phyloP scores from a whole-genome alignment of 2,797 vertebrate genomes.

The Acrossocheilus wenchowensis region DNA sequence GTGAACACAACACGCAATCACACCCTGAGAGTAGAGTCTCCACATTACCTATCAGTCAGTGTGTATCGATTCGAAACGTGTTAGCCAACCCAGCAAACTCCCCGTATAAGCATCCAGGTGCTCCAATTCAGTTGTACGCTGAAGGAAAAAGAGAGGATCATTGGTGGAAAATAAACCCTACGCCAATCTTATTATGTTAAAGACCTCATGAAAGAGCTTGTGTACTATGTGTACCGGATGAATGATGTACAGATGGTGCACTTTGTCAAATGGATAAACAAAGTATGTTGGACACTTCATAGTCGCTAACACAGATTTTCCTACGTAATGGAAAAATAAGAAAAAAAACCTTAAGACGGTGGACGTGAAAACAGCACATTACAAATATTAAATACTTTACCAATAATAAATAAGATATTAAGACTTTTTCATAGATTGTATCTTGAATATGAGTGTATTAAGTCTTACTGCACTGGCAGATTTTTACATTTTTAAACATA shows the following conservation, averaged over 20 bases:
- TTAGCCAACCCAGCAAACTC: conserved; percentile 11
- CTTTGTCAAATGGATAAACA: not conserved
- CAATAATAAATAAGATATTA: not conserved
- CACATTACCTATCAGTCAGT: conserved; percentile 38
- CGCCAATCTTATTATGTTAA: not conserved
- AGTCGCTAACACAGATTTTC: not conserved
- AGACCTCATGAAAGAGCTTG: not conserved
- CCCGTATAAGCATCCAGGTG: not conserved
- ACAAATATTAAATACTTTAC: not conserved
- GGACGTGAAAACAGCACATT: not conserved
- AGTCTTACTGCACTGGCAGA: not conserved
- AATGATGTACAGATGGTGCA: not conserved
- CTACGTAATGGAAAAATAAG: not conserved
- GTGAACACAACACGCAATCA: conserved; percentile 45
- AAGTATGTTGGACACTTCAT: not conserved
- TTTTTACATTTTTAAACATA: not conserved
- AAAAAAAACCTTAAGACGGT: not conserved
- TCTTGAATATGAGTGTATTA: no score
- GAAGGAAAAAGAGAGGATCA: not conserved
- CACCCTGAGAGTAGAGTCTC: conserved; percentile 34
- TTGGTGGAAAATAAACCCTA: not conserved
- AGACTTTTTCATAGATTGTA: not conserved
- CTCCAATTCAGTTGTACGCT: not conserved
- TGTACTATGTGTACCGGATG: not conserved
- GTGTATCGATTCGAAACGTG: conserved; percentile 38